These are phyloP conservation scores for Echiichthys vipera DNA, from an alignment of 2,797 vertebrate genomes.

Conservation along the genomic window DNA sequence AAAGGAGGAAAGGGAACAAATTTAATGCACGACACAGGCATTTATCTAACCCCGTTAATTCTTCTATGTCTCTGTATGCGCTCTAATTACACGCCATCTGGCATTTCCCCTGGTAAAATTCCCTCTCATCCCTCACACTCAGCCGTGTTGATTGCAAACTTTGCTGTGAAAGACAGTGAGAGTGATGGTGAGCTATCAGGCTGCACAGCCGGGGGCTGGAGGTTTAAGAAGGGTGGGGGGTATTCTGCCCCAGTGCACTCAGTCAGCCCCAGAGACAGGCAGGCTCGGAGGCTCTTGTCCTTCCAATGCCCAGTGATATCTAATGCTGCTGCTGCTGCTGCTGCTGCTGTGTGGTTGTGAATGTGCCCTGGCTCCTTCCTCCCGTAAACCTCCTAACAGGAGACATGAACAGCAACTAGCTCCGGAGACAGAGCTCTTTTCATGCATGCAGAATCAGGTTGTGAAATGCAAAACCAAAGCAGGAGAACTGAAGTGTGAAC, in stretches of 20 bases:
- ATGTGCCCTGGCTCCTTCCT: slow-evolving; percentile 30
- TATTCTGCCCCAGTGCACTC: slow-evolving; percentile 62
- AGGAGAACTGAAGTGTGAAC: slow-evolving; percentile 68
- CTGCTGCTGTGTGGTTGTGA: slow-evolving; percentile 22
- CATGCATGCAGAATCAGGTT: slow-evolving; percentile 70
- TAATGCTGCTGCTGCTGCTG: slow-evolving; percentile 38
- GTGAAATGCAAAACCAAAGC: slow-evolving; percentile 68
- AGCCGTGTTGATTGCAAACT: slow-evolving; percentile 73
- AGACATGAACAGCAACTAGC: slow-evolving; percentile 33
- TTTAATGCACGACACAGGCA: slow-evolving; percentile 74
- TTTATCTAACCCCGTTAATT: slow-evolving; percentile 80
- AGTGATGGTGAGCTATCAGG: slow-evolving; percentile 56
- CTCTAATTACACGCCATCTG: slow-evolving; percentile 84
- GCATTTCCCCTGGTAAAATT: slow-evolving; percentile 79
- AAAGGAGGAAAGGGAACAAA: slow-evolving; percentile 66
- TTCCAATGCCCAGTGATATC: slow-evolving; percentile 52
- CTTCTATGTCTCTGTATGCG: slow-evolving; percentile 73
- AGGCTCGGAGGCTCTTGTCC: slow-evolving; percentile 50
- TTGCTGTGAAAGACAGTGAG: slow-evolving; percentile 67
- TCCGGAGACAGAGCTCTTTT: slow-evolving; percentile 59
- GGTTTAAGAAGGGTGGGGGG: slow-evolving; percentile 20
- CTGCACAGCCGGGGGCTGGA: slow-evolving; percentile 54
- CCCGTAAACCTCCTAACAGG: slow-evolving; percentile 25
- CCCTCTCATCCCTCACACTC: slow-evolving; percentile 78
- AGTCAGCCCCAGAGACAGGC: slow-evolving; percentile 53